These are phyloP conservation scores for Macropus fuliginosus DNA, from an alignment of 2,797 vertebrate genomes.

Conservation along the genomic window DNA sequence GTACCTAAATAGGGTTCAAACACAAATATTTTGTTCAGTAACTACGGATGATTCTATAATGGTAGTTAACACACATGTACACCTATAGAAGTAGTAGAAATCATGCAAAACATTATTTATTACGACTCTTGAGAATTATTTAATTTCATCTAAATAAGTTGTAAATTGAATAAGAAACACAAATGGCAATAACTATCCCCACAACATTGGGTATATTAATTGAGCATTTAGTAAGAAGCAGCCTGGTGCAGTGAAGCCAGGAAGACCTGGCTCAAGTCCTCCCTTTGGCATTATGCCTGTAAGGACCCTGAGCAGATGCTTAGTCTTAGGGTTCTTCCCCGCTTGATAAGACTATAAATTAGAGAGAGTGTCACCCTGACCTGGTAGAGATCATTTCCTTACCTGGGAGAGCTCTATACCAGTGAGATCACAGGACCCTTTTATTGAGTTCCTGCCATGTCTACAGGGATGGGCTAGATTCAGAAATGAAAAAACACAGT, in stretches of 20 bases:
- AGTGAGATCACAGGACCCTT: background rate
- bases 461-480: background rate
- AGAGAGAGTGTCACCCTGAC: background rate
- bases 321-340: background rate
- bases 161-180: background rate
- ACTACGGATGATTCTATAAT: conserved; percentile 33
- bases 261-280: background rate
- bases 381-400: background rate
- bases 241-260: background rate
- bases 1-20: conserved; percentile 45
- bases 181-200: background rate
- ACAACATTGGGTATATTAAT: background rate
- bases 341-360: background rate
- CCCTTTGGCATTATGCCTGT: background rate
- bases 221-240: background rate
- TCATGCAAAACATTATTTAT: background rate
- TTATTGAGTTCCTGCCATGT: background rate
- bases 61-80: conserved; percentile 36
- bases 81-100: background rate
- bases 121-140: background rate
- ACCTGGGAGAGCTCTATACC: background rate
- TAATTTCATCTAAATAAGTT: background rate
- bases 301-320: background rate
- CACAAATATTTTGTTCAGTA: conserved; percentile 53
- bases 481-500: background rate